Base-by-base conservation (phyloP, 1,140 invertebrate genomes). In the Pteromalus puparum region DNA sequence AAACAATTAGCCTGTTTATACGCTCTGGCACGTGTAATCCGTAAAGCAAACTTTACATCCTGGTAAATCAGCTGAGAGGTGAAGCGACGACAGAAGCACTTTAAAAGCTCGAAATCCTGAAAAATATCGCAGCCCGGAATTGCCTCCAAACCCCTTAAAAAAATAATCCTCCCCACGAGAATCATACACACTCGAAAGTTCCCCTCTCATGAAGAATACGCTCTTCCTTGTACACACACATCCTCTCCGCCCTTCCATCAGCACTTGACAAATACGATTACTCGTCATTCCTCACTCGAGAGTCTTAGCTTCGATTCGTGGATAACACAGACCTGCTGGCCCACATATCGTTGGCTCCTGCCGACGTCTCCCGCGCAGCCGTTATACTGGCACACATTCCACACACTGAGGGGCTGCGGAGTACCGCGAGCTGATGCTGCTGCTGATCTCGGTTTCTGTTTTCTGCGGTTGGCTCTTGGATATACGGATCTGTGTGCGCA, bases 211-310 rank as follows among this genome's bases (percentile, higher is more conserved):
- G 26, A 68, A 10, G 28, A 26, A 28, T 28, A 70, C 24, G 67
- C 67, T 70, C 12, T 70, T 70, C 26, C 24, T 13, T 70, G 9
- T 3, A 30, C 26, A 4, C 3, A 13, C 15, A n/a, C 61, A 6
- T 6, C 5, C 30, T 21, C 61, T 65, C 15, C n/a, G 15, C 61
- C 67, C 67, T 70, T 70, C 28, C 28, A 34, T 78, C 30, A 48
- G 26, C 5, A 65, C 13, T 78, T 61, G 26, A 78, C 75, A 78
- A 78, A 78, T 78, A 78, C 4, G 26, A 65, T 65, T 65, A 65
- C 28, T 78, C 26, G 7, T 78, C 26, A 78, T 65, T 30, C 18
- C 26, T 18, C 53, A 30, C 26, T 70, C 24, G 67, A 70, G 67
- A 70, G 67, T 10, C 21, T 34, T 6, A 24, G 46, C 46, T 28